Percentiles rank a stretch among this genome's conserved stretches.
Evolutionary conservation across 2,113 vertebrate genomes (phyloP).

Genomic region (Morone chrysops): DNA sequence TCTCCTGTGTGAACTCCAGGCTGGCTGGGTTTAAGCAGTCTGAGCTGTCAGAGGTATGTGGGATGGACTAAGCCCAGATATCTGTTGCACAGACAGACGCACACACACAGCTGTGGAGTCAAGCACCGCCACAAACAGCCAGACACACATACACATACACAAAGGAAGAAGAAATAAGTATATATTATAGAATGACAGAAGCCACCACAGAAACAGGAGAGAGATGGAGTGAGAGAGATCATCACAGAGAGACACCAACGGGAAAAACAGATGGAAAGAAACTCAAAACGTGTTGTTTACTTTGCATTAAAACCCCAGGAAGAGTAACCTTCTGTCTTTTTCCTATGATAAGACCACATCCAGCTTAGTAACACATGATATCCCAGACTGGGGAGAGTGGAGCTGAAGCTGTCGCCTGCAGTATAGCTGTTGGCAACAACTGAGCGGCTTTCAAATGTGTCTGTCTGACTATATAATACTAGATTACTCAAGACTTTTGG

Average conservation of each 20-base stretch:
- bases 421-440: slow-evolving; percentile 38
- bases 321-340: slow-evolving; percentile 36
- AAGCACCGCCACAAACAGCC: slow-evolving; percentile 26
- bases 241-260: slow-evolving; percentile 6
- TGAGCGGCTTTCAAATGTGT: slow-evolving; percentile 44
- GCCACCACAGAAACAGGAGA: slow-evolving; percentile 43
- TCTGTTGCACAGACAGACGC: slow-evolving; percentile 62
- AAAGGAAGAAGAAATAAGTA: not conserved
- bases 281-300: slow-evolving; percentile 62
- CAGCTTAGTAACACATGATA: slow-evolving; percentile 52
- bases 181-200: slow-evolving; percentile 45
- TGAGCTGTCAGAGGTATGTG: slow-evolving; percentile 75
- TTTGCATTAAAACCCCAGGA: slow-evolving; percentile 44
- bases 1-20: slow-evolving; percentile 70
- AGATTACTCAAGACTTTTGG: slow-evolving; percentile 45
- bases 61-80: slow-evolving; percentile 73
- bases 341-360: slow-evolving; percentile 48
- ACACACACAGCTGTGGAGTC: slow-evolving; percentile 62
- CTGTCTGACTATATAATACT: slow-evolving; percentile 30
- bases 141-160: slow-evolving; percentile 29
- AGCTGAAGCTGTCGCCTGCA: slow-evolving; percentile 38
- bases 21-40: slow-evolving; percentile 65
- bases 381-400: slow-evolving; percentile 25
- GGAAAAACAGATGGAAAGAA: slow-evolving; percentile 55
- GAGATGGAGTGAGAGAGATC: slow-evolving; percentile 13